Evolutionary conservation across 2,797 vertebrate genomes (phyloP).

Genomic region (Phalloptychus januarius): DNA sequence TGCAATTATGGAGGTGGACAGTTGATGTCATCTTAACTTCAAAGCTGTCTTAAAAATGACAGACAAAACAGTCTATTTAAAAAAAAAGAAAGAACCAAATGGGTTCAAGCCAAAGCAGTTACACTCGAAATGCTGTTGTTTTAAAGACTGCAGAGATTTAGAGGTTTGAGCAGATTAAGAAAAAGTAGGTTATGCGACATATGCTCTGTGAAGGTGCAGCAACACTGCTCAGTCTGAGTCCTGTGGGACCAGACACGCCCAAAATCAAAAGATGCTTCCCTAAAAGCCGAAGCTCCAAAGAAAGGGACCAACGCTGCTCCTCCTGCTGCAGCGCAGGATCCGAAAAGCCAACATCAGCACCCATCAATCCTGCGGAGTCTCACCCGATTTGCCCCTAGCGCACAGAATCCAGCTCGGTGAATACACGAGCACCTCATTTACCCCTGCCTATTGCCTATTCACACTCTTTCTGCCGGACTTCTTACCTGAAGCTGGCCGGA

Average conservation of each 20-base stretch:
- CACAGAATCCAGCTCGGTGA: neutral
- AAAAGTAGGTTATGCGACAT: slow-evolving; percentile 18
- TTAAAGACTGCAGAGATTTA: neutral
- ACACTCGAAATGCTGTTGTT: neutral
- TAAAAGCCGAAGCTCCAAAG: slow-evolving; percentile 6
- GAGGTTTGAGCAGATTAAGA: slow-evolving; percentile 1
- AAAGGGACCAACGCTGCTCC: neutral
- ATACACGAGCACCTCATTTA: neutral
- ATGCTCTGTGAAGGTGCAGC: slow-evolving; percentile 2
- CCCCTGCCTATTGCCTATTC: too few relatives aligned
- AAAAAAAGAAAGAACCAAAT: neutral
- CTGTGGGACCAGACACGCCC: slow-evolving; percentile 66
- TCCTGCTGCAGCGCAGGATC: slow-evolving; percentile 12
- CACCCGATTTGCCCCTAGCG: neutral
- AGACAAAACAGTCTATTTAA: neutral
- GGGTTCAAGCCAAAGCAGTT: neutral
- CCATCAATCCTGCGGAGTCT: slow-evolving; percentile 14
- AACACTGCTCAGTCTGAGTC: slow-evolving; percentile 8
- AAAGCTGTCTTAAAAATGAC: neutral
- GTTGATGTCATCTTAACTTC: neutral
- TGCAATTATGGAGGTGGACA: neutral
- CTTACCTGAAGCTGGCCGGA: slow-evolving; percentile 69
- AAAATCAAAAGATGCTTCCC: slow-evolving; percentile 36
- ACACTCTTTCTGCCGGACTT: neutral
- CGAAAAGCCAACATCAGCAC: slow-evolving; percentile 21